Evolutionary conservation across 2,113 vertebrate genomes (phyloP).

Genomic region (Myanophis thanlyinensis): DNA sequence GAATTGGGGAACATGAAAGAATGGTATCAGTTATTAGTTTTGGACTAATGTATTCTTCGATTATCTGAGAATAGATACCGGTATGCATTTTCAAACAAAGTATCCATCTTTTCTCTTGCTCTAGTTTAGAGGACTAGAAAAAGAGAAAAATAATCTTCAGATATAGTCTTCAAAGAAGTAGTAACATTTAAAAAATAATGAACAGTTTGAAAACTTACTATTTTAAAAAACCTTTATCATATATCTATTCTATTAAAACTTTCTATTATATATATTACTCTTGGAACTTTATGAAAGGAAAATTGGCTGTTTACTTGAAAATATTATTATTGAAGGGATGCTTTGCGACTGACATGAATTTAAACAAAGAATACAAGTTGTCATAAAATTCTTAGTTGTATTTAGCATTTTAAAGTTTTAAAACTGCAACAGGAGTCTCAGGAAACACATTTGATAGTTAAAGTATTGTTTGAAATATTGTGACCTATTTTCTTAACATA

Average conservation of each 20-base stretch:
- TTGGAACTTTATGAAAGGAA: neutral
- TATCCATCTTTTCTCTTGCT: neutral
- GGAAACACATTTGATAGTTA: neutral
- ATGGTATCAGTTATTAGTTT: neutral
- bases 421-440: neutral
- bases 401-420: neutral
- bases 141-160: neutral
- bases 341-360: neutral
- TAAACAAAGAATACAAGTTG: neutral
- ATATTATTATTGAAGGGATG: neutral
- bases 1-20: neutral
- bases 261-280: too few species aligned
- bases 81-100: neutral
- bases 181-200: neutral
- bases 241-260: too few species aligned
- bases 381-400: neutral
- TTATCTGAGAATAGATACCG: neutral
- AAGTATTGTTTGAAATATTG: neutral
- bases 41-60: neutral
- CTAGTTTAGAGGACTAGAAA: neutral
- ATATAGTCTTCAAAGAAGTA: neutral
- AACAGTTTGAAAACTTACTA: neutral
- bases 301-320: neutral
- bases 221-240: too few species aligned
- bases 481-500: slow-evolving; percentile 14